Evolutionary conservation across 1,140 invertebrate genomes (phyloP).

Genomic region (Scaptomyza montana): DNA sequence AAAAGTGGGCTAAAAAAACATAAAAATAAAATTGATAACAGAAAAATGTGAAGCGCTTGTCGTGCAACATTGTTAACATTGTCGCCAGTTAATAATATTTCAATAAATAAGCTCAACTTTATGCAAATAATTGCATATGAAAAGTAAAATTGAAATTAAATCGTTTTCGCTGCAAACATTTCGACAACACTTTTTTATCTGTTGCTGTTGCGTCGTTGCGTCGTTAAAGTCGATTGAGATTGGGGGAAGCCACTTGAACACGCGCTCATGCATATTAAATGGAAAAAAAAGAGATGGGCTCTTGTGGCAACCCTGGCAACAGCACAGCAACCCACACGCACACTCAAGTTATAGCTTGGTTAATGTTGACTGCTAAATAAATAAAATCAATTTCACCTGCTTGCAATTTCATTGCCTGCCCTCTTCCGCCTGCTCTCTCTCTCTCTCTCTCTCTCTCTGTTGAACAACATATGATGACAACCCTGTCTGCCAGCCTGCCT

Average conservation of each 20-base stretch:
- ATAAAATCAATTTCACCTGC: conserved; percentile 75
- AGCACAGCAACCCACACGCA: too few relatives aligned
- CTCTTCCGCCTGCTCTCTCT: conserved; percentile 1
- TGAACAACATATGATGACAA: conserved; percentile 13
- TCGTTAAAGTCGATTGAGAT: conserved; percentile 3
- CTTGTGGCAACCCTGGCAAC: conserved; percentile 27
- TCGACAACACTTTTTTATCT: not conserved
- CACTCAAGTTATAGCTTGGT: conserved; percentile 1
- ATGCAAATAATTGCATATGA: conserved; percentile 35
- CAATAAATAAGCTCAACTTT: conserved; percentile 67
- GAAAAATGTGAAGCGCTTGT: conserved; percentile 60
- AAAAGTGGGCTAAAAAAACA: too few relatives aligned
- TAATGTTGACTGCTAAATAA: conserved; percentile 72
- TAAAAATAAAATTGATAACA: not conserved
- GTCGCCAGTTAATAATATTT: conserved; percentile 74
- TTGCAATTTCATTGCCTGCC: conserved; percentile 31
- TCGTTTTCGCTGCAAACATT: not conserved
- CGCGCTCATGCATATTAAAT: conserved; percentile 71
- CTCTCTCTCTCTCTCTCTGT: conserved; percentile 3
- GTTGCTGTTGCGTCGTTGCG: too few relatives aligned
- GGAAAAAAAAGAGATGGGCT: conserved; percentile 10
- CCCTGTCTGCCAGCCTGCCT: not conserved
- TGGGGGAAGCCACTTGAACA: not conserved
- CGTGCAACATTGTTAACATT: conserved; percentile 75
- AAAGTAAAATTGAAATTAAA: conserved; percentile 17